A percentile compares a stretch with the other conserved stretches of the same genome.
phyloP scores from a whole-genome alignment of 1,140 invertebrate genomes.

The Calycopis cecrops region DNA sequence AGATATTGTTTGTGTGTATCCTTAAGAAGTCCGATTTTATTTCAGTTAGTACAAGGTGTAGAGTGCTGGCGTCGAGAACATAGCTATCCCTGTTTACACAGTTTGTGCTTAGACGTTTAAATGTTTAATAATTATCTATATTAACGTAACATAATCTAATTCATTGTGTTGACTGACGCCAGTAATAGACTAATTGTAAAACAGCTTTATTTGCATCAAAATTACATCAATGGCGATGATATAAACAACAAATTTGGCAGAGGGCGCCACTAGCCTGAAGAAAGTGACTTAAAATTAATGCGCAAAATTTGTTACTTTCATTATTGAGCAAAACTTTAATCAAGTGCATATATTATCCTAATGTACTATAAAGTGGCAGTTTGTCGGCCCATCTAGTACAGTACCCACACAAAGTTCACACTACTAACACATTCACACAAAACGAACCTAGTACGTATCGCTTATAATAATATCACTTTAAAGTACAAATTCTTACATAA shows the following conservation, averaged over 20 bases:
- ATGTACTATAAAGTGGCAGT: slow-evolving; percentile 9
- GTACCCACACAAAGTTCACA: slow-evolving; percentile 21
- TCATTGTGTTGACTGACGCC: too few species aligned
- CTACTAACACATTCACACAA: slow-evolving; percentile 43
- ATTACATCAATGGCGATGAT: too few species aligned
- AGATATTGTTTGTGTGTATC: too few species aligned
- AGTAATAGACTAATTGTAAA: too few species aligned
- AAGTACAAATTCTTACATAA: slow-evolving; percentile 38
- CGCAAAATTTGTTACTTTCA: slow-evolving; percentile 3
- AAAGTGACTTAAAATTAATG: neutral
- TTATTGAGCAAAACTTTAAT: slow-evolving; percentile 9
- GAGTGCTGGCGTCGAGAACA: too few species aligned
- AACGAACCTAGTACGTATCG: slow-evolving; percentile 54
- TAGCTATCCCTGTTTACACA: too few species aligned
- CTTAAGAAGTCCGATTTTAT: too few species aligned
- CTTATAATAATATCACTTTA: slow-evolving; percentile 72
- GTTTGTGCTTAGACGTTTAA: too few species aligned
- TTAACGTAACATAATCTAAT: too few species aligned
- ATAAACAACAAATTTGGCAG: neutral
- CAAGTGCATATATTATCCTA: neutral
- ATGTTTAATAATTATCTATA: too few species aligned
- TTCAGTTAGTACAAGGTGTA: too few species aligned
- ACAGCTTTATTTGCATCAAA: too few species aligned
- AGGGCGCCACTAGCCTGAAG: neutral
- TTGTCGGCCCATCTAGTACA: slow-evolving; percentile 13